Evolutionary conservation across 2,888 invertebrate species (phyloP).

Genomic region (Sepioteuthis lessoniana): DNA sequence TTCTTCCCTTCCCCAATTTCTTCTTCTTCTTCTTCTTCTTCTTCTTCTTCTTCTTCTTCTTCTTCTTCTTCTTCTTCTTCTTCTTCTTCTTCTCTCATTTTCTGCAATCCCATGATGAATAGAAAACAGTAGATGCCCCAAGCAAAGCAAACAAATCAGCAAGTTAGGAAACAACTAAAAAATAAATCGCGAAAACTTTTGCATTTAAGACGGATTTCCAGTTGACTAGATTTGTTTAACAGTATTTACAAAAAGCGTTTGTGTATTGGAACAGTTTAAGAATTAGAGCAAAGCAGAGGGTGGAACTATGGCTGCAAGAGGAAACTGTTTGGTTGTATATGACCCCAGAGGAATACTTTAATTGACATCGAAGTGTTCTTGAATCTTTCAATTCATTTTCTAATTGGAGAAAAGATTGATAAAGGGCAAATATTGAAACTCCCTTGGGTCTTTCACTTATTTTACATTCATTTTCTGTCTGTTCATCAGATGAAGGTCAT

Average conservation of each 20-base stretch:
- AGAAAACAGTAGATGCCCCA: background rate
- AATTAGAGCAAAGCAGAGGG: background rate
- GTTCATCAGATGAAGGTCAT: background rate
- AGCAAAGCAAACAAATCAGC: constrained; percentile 7
- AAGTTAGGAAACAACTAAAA: background rate
- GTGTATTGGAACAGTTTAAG: background rate
- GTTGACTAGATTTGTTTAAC: background rate
- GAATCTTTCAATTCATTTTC: constrained; percentile 18
- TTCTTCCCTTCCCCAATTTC: background rate
- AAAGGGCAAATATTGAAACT: background rate
- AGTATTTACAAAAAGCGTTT: too few relatives aligned
- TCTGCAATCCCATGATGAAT: background rate
- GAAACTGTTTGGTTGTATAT: background rate
- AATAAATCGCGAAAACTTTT: background rate
- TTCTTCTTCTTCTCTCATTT: background rate
- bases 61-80: background rate
- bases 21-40: background rate
- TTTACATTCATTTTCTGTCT: background rate
- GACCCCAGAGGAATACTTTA: background rate
- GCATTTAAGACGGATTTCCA: background rate
- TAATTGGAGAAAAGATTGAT: constrained; percentile 7
- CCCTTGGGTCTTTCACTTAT: background rate
- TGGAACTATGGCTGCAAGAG: background rate
- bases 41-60: background rate
- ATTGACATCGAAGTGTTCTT: constrained; percentile 10